phyloP scores from a whole-genome alignment of 2,797 vertebrate genomes.

The Anguilla marmorata region DNA sequence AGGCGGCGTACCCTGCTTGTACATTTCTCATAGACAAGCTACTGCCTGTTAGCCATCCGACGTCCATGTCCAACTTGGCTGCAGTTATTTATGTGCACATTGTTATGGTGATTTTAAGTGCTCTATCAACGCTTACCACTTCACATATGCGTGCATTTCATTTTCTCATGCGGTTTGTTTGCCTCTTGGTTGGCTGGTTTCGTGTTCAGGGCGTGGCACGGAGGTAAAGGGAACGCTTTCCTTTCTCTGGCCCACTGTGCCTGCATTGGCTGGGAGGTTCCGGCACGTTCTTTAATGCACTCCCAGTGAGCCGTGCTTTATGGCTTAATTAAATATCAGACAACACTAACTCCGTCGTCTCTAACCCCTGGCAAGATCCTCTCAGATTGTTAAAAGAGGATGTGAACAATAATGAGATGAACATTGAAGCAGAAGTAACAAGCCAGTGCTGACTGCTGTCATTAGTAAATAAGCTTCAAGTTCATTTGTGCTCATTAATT shows the following conservation, averaged over 20 bases:
- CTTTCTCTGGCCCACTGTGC: slow-evolving; percentile 15
- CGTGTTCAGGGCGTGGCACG: neutral
- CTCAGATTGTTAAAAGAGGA: slow-evolving; percentile 10
- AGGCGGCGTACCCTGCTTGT: neutral
- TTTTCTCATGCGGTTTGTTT: neutral
- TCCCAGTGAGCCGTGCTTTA: slow-evolving; percentile 49
- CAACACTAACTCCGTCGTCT: slow-evolving; percentile 52
- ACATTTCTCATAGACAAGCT: neutral
- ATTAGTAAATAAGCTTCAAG: slow-evolving; percentile 66
- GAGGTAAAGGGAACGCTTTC: neutral
- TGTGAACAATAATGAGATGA: slow-evolving; percentile 22
- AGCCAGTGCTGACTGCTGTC: slow-evolving; percentile 60
- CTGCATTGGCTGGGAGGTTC: slow-evolving; percentile 27
- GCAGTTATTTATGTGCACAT: neutral
- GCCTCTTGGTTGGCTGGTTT: neutral
- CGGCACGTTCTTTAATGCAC: slow-evolving; percentile 28
- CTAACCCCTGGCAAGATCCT: slow-evolving; percentile 47
- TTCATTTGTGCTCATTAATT: slow-evolving; percentile 75
- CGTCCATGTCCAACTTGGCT: neutral
- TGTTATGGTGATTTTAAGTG: neutral
- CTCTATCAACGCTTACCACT: neutral
- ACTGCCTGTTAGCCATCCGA: neutral
- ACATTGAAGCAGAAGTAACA: slow-evolving; percentile 54
- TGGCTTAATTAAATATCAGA: slow-evolving; percentile 66
- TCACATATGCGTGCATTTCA: neutral